phyloP scores from a whole-genome alignment of 2,797 vertebrate species.

The Selene dorsalis region DNA sequence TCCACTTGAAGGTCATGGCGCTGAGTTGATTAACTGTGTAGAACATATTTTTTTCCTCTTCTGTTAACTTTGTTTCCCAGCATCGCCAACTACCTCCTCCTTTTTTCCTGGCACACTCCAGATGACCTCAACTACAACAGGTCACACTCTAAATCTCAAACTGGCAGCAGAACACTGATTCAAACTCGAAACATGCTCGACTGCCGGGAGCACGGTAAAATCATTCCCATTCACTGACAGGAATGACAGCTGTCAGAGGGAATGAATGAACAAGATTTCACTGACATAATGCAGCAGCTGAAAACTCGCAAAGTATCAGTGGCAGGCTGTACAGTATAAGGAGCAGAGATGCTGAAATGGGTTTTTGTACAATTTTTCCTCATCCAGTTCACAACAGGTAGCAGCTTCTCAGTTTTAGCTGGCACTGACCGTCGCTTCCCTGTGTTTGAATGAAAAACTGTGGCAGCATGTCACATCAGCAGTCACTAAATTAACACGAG shows the following conservation, averaged over 20 bases:
- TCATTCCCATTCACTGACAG: constrained; percentile 46
- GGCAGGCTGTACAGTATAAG: background rate
- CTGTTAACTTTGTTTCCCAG: constrained; percentile 13
- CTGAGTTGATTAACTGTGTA: constrained; percentile 16
- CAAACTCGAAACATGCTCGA: constrained; percentile 40
- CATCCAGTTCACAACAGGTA: background rate
- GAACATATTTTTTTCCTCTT: constrained; percentile 23
- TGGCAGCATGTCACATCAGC: background rate
- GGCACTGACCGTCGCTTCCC: background rate
- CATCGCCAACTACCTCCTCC: background rate
- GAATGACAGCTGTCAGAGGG: constrained; percentile 67
- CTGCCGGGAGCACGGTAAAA: constrained; percentile 42
- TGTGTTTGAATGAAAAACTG: constrained; percentile 8
- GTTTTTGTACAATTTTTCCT: constrained; percentile 17
- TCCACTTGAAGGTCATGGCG: constrained; percentile 16
- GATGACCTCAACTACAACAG: constrained; percentile 40
- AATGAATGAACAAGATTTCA: constrained; percentile 42
- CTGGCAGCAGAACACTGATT: constrained; percentile 42
- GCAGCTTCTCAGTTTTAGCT: constrained; percentile 5
- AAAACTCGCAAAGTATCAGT: constrained; percentile 19
- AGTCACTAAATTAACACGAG: constrained; percentile 9
- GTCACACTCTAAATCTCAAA: constrained; percentile 63
- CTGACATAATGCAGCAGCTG: constrained; percentile 10
- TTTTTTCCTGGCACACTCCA: constrained; percentile 30
- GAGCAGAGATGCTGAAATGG: constrained; percentile 5